Percentiles rank a stretch among this genome's conserved stretches.
phyloP scores from a whole-genome alignment of 1,140 invertebrate genomes.

The Drosophila busckii region DNA sequence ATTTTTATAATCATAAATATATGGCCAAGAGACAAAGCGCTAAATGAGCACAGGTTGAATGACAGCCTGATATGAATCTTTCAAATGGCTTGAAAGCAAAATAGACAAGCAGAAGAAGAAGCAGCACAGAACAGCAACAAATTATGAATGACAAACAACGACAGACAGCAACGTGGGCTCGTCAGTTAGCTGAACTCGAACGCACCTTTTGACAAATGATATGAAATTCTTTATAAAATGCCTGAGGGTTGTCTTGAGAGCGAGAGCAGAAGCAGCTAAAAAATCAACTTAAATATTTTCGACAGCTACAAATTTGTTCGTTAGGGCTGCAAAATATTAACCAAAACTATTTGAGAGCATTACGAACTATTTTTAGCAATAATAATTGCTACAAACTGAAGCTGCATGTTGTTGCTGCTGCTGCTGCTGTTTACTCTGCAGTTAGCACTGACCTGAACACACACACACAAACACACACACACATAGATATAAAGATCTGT shows the following conservation, averaged over 20 bases:
- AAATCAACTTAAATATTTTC: too few relatives aligned
- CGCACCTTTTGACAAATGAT: constrained; percentile 90
- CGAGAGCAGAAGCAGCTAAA: too few relatives aligned
- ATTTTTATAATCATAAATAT: not conserved
- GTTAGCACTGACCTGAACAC: constrained; percentile 15
- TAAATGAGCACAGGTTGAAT: constrained; percentile 12
- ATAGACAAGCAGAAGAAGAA: not conserved
- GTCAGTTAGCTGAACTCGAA: constrained; percentile 90
- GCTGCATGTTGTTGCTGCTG: constrained; percentile 8
- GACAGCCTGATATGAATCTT: constrained; percentile 2
- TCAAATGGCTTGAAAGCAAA: constrained; percentile 3
- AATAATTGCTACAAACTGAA: too few relatives aligned
- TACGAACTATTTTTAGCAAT: too few relatives aligned
- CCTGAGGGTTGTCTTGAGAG: too few relatives aligned
- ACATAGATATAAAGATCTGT: constrained; percentile 44
- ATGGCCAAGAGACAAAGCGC: not conserved
- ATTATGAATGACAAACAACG: not conserved
- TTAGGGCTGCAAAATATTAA: too few relatives aligned
- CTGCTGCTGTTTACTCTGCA: constrained; percentile 25
- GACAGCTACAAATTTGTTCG: too few relatives aligned
- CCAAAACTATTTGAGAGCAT: too few relatives aligned
- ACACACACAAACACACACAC: not conserved
- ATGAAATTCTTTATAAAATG: too few relatives aligned
- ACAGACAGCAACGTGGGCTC: constrained; percentile 80
- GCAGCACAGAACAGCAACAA: not conserved